Base-by-base conservation (phyloP, 1,140 invertebrate species). In the Cecropterus lyciades region DNA sequence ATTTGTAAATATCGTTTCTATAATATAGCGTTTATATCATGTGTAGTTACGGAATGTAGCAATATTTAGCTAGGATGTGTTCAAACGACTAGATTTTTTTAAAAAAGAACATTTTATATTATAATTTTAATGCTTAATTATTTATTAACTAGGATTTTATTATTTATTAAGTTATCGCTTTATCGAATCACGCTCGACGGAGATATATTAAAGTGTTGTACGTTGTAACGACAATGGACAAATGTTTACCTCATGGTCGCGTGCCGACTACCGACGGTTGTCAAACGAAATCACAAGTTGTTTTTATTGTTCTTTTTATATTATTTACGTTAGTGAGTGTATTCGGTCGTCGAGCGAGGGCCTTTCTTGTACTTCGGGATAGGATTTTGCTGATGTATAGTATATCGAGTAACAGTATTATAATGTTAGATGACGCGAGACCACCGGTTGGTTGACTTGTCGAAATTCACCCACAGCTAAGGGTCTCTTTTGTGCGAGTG, bases 61-160 rank as follows among this genome's bases (percentile, higher is more conserved):
- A 83, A 83, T 84, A 85, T 79, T 73, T 91, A 89, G 83, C 80
- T 91, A 89, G 86, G 82, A 87, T 83, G 86, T 87, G 86, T 89
- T 88, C 87, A 87, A 78, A 85, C 69, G 74, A 73, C 70, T 80
- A 73, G 75, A 77, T 68, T 70, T 73, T 75, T 77, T 72, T 78
- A 72, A 68, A 67, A 59, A 77, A 82, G 70, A 77, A 69, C 73
- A 76, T 82, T 79, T 84, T 80, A 76, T 84, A 80, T 83, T 84
- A 27, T 45, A 77, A 80, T 79, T 75, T 80, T 71, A 79, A 80
- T 70, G 74, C 77, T 84, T 89, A 75, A 70, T 77, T 85, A 84
- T 78, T 82, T 87, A 86, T 88, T 82, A 74, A 76, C 65, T 83
- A 87, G 57, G 11, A 60, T 33, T 59, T 37, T 60, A 60, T 69